These are phyloP conservation scores for Lymantria dispar DNA, from an alignment of 2,888 invertebrate genomes.

Conservation along the genomic window DNA sequence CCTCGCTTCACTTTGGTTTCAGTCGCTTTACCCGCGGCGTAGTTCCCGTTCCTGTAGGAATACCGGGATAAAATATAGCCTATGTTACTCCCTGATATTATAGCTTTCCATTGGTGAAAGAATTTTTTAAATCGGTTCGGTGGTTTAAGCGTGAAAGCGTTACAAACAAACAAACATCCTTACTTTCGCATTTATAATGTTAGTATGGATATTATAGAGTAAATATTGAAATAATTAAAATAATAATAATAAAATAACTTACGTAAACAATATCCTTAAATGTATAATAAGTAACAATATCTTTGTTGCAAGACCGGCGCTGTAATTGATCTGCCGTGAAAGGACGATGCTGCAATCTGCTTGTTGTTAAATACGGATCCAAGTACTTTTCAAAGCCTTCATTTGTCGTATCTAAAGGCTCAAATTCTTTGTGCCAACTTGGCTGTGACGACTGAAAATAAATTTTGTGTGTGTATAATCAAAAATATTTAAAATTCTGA, in stretches of 20 bases:
- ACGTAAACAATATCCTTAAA: constrained; percentile 63
- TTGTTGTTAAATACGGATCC: constrained; percentile 71
- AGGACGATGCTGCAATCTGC: constrained; percentile 62
- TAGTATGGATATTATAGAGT: no score
- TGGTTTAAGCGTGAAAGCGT: no score
- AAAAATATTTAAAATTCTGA: neutral
- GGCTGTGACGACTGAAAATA: constrained; percentile 33
- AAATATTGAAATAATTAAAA: no score
- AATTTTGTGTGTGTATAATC: neutral
- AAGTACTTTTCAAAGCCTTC: constrained; percentile 67
- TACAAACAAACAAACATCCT: no score
- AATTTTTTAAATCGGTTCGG: no score
- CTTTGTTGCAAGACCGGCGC: constrained; percentile 51
- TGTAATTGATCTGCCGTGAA: constrained; percentile 59
- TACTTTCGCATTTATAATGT: no score
- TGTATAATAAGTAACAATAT: constrained; percentile 67
- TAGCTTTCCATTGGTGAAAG: no score
- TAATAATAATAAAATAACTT: constrained; percentile 25
- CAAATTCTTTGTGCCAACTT: constrained; percentile 51
- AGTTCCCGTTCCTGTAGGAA: no score
- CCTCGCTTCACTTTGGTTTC: no score
- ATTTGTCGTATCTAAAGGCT: constrained; percentile 62
- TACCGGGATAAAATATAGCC: no score
- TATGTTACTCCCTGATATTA: no score
- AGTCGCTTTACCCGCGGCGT: no score